Percentiles rank a stretch among this genome's conserved stretches.
These are phyloP conservation scores for Steromphala cineraria DNA, from an alignment of 2,888 invertebrate species.

Conservation along the genomic window DNA sequence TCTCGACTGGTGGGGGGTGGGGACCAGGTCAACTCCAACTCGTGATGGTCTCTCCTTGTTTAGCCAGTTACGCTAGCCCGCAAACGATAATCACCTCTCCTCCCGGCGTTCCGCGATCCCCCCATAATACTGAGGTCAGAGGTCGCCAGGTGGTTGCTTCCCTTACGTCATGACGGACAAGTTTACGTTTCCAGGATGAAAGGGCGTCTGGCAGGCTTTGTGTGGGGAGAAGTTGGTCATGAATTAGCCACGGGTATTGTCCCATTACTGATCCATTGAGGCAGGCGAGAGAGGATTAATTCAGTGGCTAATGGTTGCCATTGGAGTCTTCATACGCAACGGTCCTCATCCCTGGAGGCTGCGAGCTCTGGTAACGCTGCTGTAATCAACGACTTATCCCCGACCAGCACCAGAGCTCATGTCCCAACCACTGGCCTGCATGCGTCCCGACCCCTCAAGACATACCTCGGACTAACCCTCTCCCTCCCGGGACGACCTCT, in stretches of 20 bases:
- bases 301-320: background rate
- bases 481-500: no score
- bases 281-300: background rate
- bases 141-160: background rate
- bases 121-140: background rate
- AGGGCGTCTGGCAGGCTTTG: constrained; percentile 4
- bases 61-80: background rate
- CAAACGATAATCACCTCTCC: background rate
- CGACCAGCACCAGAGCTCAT: no score
- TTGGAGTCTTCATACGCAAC: no score
- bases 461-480: no score
- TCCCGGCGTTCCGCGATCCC: background rate
- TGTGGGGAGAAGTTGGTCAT: background rate
- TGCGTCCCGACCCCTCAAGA: no score
- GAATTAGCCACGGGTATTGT: constrained; percentile 1
- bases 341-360: no score
- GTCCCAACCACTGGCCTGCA: no score
- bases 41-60: background rate
- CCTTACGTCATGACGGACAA: constrained; percentile 4
- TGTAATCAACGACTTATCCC: no score
- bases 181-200: background rate
- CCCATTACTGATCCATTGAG: background rate
- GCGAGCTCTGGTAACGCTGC: no score
- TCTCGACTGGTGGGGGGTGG: background rate
- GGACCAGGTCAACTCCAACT: background rate